Evolutionary conservation across 2,113 vertebrate species (phyloP).

Genomic region (Tachuris rubrigastra): DNA sequence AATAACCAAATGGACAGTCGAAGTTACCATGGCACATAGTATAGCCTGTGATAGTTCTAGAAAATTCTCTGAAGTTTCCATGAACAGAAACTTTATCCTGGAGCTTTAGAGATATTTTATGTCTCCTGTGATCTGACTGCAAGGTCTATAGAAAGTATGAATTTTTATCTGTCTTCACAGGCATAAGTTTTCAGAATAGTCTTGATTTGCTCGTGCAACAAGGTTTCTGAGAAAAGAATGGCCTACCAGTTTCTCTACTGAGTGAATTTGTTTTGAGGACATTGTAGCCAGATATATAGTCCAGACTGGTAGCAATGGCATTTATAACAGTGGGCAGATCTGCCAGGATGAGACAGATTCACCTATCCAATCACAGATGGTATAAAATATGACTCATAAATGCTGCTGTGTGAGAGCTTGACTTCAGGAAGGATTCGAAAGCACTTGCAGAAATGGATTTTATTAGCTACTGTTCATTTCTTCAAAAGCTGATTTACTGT

Average conservation of each 20-base stretch:
- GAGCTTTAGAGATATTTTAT: not conserved
- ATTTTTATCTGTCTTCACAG: not conserved
- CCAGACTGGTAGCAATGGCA: constrained; percentile 25
- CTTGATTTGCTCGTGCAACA: not conserved
- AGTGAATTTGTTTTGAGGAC: constrained; percentile 11
- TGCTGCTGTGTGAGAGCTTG: constrained; percentile 49
- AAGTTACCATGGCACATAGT: fast-evolving
- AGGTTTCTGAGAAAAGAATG: not conserved
- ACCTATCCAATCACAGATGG: constrained; percentile 66
- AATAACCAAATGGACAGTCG: not conserved
- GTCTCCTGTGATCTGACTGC: fast-evolving
- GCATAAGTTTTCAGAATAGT: not conserved
- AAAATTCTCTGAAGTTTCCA: not conserved
- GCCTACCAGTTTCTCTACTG: not conserved
- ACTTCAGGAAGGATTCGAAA: not conserved
- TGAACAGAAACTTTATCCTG: not conserved
- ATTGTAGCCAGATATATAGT: not conserved
- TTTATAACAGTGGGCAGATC: constrained; percentile 41
- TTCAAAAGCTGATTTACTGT: not conserved
- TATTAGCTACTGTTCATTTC: not conserved
- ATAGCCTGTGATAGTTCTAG: not conserved
- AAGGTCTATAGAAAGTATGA: not conserved
- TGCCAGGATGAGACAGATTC: constrained; percentile 53
- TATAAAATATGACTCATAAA: constrained; percentile 55
- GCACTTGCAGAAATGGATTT: not conserved